Evolutionary conservation across 2,797 vertebrate species (phyloP).

Genomic region (Sebastes baramenuke): DNA sequence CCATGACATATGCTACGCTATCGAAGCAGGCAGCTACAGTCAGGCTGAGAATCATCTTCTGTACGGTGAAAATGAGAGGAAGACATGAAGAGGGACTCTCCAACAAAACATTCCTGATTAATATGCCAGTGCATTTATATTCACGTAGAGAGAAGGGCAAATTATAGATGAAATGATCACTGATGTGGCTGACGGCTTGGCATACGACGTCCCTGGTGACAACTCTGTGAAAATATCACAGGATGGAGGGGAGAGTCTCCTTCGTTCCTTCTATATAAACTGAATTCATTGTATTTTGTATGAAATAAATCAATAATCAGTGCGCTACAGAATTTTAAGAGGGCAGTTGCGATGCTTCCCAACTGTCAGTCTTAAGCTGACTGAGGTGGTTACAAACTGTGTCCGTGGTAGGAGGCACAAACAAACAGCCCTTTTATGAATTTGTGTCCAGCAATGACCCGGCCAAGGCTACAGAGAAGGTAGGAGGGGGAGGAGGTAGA

Average conservation of each 20-base stretch:
- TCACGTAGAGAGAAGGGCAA: conserved; percentile 28
- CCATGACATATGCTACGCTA: conserved; percentile 87
- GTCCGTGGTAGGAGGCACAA: neutral
- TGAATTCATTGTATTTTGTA: conserved; percentile 18
- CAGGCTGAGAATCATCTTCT: conserved; percentile 88
- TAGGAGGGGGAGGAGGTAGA: neutral
- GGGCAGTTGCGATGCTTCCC: conserved; percentile 1
- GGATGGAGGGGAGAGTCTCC: neutral
- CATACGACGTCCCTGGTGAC: conserved; percentile 27
- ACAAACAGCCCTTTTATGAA: conserved; percentile 42
- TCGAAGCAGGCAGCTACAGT: conserved; percentile 86
- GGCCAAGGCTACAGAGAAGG: conserved; percentile 37
- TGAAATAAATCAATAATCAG: conserved; percentile 46
- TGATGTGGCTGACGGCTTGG: conserved; percentile 50
- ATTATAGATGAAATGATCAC: conserved; percentile 46
- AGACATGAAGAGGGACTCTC: conserved; percentile 29
- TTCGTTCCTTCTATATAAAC: conserved; percentile 22
- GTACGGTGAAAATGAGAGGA: conserved; percentile 39
- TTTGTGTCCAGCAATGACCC: conserved; percentile 52
- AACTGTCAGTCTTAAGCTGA: neutral
- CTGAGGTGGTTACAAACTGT: neutral
- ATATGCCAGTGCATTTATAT: conserved; percentile 31
- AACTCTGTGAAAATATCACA: conserved; percentile 38
- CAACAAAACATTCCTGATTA: conserved; percentile 24
- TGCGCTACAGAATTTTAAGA: neutral